These are phyloP conservation scores for Noctua pronuba DNA, from an alignment of 2,888 invertebrate genomes.

Conservation along the genomic window DNA sequence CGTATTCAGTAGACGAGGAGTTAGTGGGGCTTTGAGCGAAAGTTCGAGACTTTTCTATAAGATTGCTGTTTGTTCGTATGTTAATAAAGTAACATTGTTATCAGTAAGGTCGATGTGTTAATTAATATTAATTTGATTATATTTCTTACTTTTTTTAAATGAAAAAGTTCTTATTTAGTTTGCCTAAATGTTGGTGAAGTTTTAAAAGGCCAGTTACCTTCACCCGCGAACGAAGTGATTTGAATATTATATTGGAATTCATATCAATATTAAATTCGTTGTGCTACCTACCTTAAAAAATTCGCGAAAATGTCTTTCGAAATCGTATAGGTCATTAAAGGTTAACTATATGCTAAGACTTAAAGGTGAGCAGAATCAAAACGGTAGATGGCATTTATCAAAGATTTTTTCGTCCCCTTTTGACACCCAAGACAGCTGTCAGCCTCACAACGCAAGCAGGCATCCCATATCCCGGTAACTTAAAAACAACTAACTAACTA, in stretches of 20 bases:
- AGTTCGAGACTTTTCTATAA: slow-evolving; percentile 14
- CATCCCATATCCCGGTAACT: not conserved
- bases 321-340: not conserved
- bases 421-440: not conserved
- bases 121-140: not conserved
- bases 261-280: not conserved
- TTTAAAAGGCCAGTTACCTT: not conserved
- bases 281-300: not conserved
- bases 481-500: not conserved
- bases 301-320: not conserved
- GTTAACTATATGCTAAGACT: not conserved
- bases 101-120: slow-evolving; percentile 4
- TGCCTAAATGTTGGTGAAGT: too few species aligned
- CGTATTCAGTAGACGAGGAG: slow-evolving; percentile 13
- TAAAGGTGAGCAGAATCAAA: not conserved
- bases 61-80: not conserved
- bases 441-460: not conserved
- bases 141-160: not conserved
- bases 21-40: not conserved
- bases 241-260: not conserved
- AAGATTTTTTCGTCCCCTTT: not conserved
- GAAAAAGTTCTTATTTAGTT: too few species aligned
- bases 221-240: not conserved
- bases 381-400: not conserved
- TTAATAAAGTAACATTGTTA: slow-evolving; percentile 11